A percentile compares a stretch with the other conserved stretches of the same genome.
Conservation (phyloP, 2,113 vertebrate genomes). For the Zosterops pallidus region DNA sequence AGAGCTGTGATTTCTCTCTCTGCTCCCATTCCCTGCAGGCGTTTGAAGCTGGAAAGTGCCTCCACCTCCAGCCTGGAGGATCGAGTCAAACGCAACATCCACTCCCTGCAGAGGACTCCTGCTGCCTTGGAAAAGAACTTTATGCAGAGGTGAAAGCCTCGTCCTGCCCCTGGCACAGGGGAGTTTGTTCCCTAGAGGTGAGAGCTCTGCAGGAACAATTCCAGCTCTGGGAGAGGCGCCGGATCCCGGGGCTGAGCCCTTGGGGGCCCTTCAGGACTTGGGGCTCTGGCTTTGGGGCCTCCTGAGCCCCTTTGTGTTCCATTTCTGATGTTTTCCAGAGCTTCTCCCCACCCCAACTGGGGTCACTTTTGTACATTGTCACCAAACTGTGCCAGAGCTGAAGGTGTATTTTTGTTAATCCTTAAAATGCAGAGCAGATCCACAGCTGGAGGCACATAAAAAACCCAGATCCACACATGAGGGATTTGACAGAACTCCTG, state of each 20-base stretch:
- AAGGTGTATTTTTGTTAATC: neutral
- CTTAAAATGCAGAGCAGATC: neutral
- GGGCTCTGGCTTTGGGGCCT: neutral
- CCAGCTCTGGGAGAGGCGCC: neutral
- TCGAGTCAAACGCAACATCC: constrained; percentile 93
- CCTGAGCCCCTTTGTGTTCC: neutral
- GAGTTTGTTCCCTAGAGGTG: neutral
- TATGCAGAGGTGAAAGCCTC: constrained; percentile 83
- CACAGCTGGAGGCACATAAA: too few relatives aligned
- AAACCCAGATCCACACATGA: rapidly evolving
- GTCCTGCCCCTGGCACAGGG: neutral
- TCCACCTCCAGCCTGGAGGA: constrained; percentile 89
- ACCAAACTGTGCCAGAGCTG: neutral
- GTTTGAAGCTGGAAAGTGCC: constrained; percentile 91
- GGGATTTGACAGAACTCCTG: neutral
- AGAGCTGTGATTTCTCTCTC: neutral
- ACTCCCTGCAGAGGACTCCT: constrained; percentile 92
- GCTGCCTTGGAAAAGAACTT: constrained; percentile 91
- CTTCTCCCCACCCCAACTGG: neutral
- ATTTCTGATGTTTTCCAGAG: rapidly evolving
- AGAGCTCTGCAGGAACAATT: neutral
- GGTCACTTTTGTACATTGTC: neutral
- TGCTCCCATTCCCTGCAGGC: constrained; percentile 63
- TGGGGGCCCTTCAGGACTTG: rapidly evolving
- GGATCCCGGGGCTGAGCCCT: neutral